Evolutionary conservation across 1,140 invertebrate species (phyloP), one percentile per base, ranked within the genome.

Genomic region (Drosophila ercepeae): DNA sequence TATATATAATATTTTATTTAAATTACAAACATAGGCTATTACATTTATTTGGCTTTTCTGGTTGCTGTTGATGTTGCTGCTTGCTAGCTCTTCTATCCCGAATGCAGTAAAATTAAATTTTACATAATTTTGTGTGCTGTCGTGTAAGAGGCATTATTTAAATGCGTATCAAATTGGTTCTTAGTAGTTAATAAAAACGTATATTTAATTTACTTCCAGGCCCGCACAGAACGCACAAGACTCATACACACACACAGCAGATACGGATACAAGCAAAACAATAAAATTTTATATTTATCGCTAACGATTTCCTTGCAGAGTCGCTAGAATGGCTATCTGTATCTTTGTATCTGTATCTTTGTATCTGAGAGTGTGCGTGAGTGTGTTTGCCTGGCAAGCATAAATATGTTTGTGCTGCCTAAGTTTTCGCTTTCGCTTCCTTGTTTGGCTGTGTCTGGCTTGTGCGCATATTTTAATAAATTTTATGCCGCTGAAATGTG

Each of bases 241-340:
- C 49, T 49, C 58, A 29, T 13, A 42, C 46, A 55, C 9, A 58
- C 42, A 76, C 19, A 54, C 36, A 27, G n/a, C n/a, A 74, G 32
- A 41, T 44, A 78, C 45, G 50, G 21, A 76, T 75, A 65, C 76
- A 64, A 76, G 64, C 69, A 82, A 73, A 88, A 88, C 83, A 88
- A 88, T 88, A 88, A 88, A 88, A 88, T 89, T 88, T 88, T 88
- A 88, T 88, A 82, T 88, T 88, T 88, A 88, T 88, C 78, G 82
- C 78, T 75, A 71, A 88, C 82, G 82, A 78, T 88, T 88, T 88
- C 83, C 83, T 42, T 18, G 75, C 41, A 44, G 55, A 70, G 63
- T 54, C 55, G 55, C 41, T 75, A 19, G 8, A 19, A 9, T 51
- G 18, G 1, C 1, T 23, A 3, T 36, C 14, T 42, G 25, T 48